Base-by-base conservation (phyloP, 1,140 invertebrate species). In the Plutomurus gul region DNA sequence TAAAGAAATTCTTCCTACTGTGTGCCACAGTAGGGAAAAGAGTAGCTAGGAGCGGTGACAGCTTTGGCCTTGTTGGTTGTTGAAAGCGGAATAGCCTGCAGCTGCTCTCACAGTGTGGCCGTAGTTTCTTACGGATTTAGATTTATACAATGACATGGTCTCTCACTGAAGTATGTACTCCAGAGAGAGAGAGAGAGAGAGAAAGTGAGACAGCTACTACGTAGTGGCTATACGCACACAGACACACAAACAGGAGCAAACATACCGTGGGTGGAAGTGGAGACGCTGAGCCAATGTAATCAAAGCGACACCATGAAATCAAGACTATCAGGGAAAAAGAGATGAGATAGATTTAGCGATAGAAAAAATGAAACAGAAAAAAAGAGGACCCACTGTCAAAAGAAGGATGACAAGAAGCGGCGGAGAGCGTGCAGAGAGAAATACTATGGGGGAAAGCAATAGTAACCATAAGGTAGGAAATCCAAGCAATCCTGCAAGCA, bases 251-350 rank as follows among this genome's bases (percentile, higher is more conserved):
- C 47, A 3, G 25, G 47, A 51, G 25, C 25, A 22, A 18, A 51
- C 25, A 51, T 22, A 22, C 25, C 47, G 13, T 22, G 25, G 25
- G 18, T 22, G 25, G 7, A 25, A 51, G 20, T 3, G 6, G 10
- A 10, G 27, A n/a, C 56, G 30, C 56, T 30, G 56, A 65, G 27
- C 27, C 56, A 65, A 65, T 36, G 56, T 30, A 65, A 65, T 65
- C 56, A 65, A 65, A 65, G 56, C 56, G 56, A 65, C 56, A 65
- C 56, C 56, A 65, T 65, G 56, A 65, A 65, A 65, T 65, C 56
- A 65, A 65, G 56, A 65, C 56, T 30, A 65, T 65, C 56, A 65
- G 36, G 30, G 27, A 65, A 65, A 65, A 65, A 65, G 56, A 65
- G 27, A 65, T 65, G 56, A 65, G 56, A 43, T 43, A 65, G 56